Evolutionary conservation across 2,797 vertebrate genomes (phyloP).

Genomic region (Platyrinchus mystaceus): DNA sequence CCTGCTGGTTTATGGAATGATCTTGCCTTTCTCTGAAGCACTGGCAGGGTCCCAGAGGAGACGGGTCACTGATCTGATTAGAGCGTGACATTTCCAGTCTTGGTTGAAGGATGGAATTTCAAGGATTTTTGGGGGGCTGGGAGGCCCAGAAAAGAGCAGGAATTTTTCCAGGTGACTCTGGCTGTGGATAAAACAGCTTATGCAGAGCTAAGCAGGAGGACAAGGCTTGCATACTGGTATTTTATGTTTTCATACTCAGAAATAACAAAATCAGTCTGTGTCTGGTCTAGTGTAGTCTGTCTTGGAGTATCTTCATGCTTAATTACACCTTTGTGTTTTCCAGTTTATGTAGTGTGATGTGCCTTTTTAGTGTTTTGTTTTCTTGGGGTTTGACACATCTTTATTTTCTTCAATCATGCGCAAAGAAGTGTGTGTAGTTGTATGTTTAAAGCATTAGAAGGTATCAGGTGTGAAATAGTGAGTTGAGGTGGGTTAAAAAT

Average conservation of each 20-base stretch:
- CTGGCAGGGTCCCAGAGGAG: not conserved
- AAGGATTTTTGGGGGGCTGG: not conserved
- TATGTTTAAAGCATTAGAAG: not conserved
- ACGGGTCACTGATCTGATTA: not conserved
- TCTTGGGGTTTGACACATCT: not conserved
- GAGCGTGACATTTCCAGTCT: not conserved
- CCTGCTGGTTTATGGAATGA: not conserved
- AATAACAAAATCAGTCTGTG: not conserved
- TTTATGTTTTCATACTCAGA: not conserved
- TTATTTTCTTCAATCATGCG: not conserved
- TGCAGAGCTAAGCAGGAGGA: not conserved
- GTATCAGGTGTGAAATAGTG: not conserved
- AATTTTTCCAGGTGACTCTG: not conserved
- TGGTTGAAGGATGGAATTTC: constrained; percentile 24
- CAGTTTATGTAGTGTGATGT: not conserved
- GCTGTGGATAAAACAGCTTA: not conserved
- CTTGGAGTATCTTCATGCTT: not conserved
- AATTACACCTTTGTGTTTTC: not conserved
- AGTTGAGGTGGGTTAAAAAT: not conserved
- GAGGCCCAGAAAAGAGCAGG: not conserved
- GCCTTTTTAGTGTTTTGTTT: not conserved
- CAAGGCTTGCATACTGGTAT: not conserved
- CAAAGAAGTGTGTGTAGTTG: not conserved
- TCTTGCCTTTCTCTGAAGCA: not conserved
- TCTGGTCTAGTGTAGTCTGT: not conserved